Percentiles rank a stretch among this genome's conserved stretches.
phyloP scores from a whole-genome alignment of 2,797 vertebrate genomes.

The Lithobates pipiens region DNA sequence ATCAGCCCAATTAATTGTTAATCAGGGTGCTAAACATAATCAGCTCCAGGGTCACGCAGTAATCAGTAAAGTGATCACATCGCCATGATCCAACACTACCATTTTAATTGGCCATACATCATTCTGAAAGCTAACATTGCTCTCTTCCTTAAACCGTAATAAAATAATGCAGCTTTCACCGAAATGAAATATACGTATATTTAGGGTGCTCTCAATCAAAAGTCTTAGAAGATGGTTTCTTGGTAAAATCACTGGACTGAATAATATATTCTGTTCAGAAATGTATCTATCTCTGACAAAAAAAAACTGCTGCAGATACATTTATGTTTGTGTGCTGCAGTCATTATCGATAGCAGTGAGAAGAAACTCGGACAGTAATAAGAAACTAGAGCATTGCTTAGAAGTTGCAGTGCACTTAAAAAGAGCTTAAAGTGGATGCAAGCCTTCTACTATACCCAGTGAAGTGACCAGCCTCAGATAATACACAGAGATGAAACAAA shows the following conservation, averaged over 20 bases:
- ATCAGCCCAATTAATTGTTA: conserved; percentile 60
- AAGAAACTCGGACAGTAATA: neutral
- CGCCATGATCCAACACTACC: conserved; percentile 57
- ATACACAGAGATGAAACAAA: too few relatives aligned
- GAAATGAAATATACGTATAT: conserved; percentile 47
- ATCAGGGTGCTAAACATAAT: conserved; percentile 59
- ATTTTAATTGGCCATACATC: conserved; percentile 61
- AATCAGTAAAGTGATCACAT: conserved; percentile 61
- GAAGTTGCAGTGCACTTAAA: neutral
- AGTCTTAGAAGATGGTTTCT: conserved; percentile 18
- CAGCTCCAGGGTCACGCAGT: conserved; percentile 49
- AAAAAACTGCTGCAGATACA: conserved; percentile 12
- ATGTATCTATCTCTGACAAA: conserved; percentile 23
- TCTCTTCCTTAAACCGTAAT: conserved; percentile 32
- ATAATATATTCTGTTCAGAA: conserved; percentile 11
- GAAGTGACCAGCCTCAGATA: too few relatives aligned
- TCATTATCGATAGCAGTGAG: neutral
- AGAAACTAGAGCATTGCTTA: neutral
- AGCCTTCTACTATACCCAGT: too few relatives aligned
- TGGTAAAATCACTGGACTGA: conserved; percentile 1
- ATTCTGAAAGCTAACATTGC: conserved; percentile 56
- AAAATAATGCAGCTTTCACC: conserved; percentile 43
- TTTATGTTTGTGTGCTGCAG: conserved; percentile 26
- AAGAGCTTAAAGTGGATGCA: too few relatives aligned
- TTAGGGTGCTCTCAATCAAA: conserved; percentile 17